Base-by-base conservation (phyloP, 1,140 invertebrate species). In the Ectropis grisescens region DNA sequence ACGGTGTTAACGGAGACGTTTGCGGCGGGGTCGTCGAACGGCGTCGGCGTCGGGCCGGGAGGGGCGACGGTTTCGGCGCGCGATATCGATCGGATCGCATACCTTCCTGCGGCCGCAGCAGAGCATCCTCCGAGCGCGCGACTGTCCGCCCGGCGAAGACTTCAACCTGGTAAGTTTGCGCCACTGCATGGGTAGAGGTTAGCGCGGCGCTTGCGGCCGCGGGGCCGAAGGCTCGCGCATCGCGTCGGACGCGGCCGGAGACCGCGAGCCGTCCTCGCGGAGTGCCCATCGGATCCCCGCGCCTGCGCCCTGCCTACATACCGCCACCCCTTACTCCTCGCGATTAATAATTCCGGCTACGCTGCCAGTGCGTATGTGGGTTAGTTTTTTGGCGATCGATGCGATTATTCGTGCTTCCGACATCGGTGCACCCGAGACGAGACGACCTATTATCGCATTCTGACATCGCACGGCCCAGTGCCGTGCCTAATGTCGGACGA, bases 61-160 rank as follows among this genome's bases (percentile, higher is more conserved):
- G 68, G 74, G 74, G 66, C 68, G 67, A 57, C 58, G 53, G 66
- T 72, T 70, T 68, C 60, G 67, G 70, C 74, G 68, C 71, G 66
- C 66, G 66, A 53, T 72, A 75, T 72, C 70, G 68, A 75, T 75
- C 70, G 66, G 36, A 56, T 60, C 55, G 59, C 67, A 58, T 80
- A 91, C 90, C 90, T 91, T 91, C 86, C 90, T 90, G 84, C 90
- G 88, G 85, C 90, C 90, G 88, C 90, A 91, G 87, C 90, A 92
- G 85, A 91, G 90, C 90, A 92, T 92, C 86, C 85, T 89, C 87
- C 87, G 87, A 85, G 87, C 87, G 85, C 88, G 88, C 85, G 88
- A 89, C 84, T 87, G 86, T 85, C 87, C 87, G 68, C 74, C 79
- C 70, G 76, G 70, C 72, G 85, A 84, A 86, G 87, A 87, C 85